Base-by-base conservation (phyloP, 1,140 invertebrate genomes). In the Stenopsyche tienmushanensis region DNA sequence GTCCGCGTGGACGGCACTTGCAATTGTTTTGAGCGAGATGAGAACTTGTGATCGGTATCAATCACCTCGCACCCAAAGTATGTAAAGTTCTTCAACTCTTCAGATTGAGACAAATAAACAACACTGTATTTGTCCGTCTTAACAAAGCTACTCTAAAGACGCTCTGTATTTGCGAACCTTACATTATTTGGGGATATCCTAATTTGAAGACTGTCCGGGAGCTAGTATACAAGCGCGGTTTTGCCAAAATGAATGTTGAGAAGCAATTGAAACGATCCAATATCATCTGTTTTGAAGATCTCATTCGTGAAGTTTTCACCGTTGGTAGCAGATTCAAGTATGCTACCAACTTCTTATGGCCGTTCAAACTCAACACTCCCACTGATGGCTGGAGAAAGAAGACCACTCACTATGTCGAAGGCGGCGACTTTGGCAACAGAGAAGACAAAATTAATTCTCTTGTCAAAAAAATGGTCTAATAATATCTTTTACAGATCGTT, bases 341-440 rank as follows among this genome's bases (percentile, higher is more conserved):
- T 73, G 97, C 92, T 54, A 93, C 93, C 72, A 99, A 99, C 85
- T 99, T 98, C 88, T 82, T 99, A 71, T 99, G 97, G 97, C 95
- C 96, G 39, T 99, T 99, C 85, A 98, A 98, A 86, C 83, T 99
- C 54, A 99, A 98, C 86, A 99, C 96, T 69, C 98, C 97, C 60
- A 97, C 90, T 73, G 97, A 97, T 72, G 98, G 98, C 73, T 99
- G 97, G 96, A 88, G 94, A 72, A 98, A 97, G 86, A 99, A 99
- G 88, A 94, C 92, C 55, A 98, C 95, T 77, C 97, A 99, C 78
- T 99, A 96, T 78, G 96, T 98, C 49, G 97, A 99, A 80, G 98
- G 98, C 77, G 98, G 98, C 76, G 98, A 99, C 82, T 99, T 97
- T 78, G 98, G 98, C 67, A 96, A 97, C 82, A 86, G 97, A 70